Percentiles rank a stretch among this genome's conserved stretches.
Conservation (phyloP, 37 sponge, comb jelly and placozoan species). For the Halisarca cf. caerulea region DNA sequence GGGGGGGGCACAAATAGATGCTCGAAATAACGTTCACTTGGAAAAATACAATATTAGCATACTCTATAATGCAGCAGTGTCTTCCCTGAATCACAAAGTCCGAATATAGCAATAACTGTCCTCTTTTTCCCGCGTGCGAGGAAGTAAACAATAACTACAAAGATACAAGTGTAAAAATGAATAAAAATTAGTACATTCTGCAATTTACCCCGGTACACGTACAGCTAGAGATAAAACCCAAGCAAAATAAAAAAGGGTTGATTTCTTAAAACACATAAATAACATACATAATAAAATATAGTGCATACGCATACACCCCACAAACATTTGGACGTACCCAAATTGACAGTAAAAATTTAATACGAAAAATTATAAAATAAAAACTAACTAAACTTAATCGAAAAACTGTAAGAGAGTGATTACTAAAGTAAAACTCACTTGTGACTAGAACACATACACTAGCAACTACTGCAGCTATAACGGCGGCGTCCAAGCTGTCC, state of each 20-base stretch:
- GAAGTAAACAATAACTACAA: constrained; percentile 28
- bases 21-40: not conserved
- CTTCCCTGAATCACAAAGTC: constrained; percentile 73
- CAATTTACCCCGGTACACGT: not conserved
- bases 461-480: too few relatives aligned
- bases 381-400: too few relatives aligned
- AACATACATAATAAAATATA: not conserved
- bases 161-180: not conserved
- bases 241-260: too few relatives aligned
- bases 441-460: too few relatives aligned
- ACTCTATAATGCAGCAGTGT: constrained; percentile 67
- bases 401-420: too few relatives aligned
- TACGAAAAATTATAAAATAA: not conserved
- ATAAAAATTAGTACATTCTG: not conserved
- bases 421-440: too few relatives aligned
- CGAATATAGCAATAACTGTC: constrained; percentile 38
- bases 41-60: not conserved
- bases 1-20: not conserved
- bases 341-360: not conserved
- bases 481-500: too few relatives aligned
- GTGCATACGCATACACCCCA: not conserved
- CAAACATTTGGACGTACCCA: too few relatives aligned
- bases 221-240: too few relatives aligned
- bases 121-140: constrained; percentile 32
- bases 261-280: not conserved